Conservation (phyloP, 92 coral and sea anemone genomes). For the Epizoanthus scotinus region DNA sequence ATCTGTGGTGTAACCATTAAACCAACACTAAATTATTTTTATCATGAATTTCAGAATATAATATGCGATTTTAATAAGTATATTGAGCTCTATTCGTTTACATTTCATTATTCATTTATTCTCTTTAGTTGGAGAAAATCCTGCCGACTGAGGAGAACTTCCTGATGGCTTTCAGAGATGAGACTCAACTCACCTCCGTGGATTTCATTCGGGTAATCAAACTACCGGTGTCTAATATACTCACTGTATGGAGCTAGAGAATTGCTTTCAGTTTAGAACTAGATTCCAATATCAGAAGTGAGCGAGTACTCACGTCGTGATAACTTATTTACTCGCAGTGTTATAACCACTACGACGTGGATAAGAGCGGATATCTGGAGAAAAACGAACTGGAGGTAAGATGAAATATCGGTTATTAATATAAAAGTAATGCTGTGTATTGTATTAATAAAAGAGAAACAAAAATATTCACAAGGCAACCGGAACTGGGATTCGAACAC, state of each 20-base stretch:
- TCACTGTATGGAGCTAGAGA: too few species aligned
- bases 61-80: background rate
- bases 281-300: too few species aligned
- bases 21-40: too few species aligned
- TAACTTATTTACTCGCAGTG: slow-evolving; percentile 1
- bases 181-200: slow-evolving; percentile 51
- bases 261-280: too few species aligned
- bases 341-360: slow-evolving; percentile 52
- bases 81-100: background rate
- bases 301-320: too few species aligned
- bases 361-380: slow-evolving; percentile 56
- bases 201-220: slow-evolving; percentile 44
- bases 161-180: slow-evolving; percentile 38
- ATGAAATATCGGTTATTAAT: background rate
- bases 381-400: slow-evolving; percentile 50
- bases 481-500: too few species aligned
- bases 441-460: too few species aligned
- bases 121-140: slow-evolving; percentile 22
- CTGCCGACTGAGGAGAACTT: slow-evolving; percentile 62
- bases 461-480: too few species aligned
- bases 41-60: too few species aligned
- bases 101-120: background rate
- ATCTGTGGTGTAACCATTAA: too few species aligned
- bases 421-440: background rate
- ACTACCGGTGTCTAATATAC: too few species aligned